Evolutionary conservation across 2,113 vertebrate genomes (phyloP), one percentile per base, ranked within the genome.

Genomic region (Tauraco erythrolophus): DNA sequence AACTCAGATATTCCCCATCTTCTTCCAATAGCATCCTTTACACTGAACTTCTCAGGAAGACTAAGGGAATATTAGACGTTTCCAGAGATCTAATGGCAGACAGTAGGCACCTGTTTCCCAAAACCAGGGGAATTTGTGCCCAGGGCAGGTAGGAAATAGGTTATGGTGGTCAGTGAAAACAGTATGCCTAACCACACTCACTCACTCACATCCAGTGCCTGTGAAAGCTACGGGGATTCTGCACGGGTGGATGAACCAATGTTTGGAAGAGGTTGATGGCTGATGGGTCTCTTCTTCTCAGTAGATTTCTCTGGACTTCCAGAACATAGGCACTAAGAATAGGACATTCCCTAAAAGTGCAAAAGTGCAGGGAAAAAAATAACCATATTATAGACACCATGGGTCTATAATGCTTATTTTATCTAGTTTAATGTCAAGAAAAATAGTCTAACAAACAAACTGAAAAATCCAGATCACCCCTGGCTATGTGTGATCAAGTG

Each of bases 71-170:
- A 88, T 84, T 56, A 82, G 89, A 80, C 3, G 13, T 71, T 76
- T 88, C n/a, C 65, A 91, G 54, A n/a, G 66, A 65, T 65, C 31
- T 56, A 74, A 11, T 5, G 19, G 70, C n/a, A 62, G 31, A 21
- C 25, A 57, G 27, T 2, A 62, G 82, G 43, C 24, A 39, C 21
- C 15, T 77, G 39, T 39, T 25, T 51, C 8, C 23, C 64, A 58
- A 91, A 95, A 89, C 22, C 22, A 51, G 8, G 60, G 28, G n/a
- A 48, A 89, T 80, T 88, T 87, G 61, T 94, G 65, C 69, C 25
- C 11, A 7, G 9, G 43, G 13, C 65, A 72, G 45, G 31, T 66
- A 87, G 61, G 53, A 96, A 92, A 76, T 54, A 35, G 51, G 39
- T 46, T 56, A 33, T 0, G 6, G 56, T 3, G 41, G 50, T 46